These are phyloP conservation scores for Abrostola triplasia DNA, from an alignment of 2,888 invertebrate species.

Conservation along the genomic window DNA sequence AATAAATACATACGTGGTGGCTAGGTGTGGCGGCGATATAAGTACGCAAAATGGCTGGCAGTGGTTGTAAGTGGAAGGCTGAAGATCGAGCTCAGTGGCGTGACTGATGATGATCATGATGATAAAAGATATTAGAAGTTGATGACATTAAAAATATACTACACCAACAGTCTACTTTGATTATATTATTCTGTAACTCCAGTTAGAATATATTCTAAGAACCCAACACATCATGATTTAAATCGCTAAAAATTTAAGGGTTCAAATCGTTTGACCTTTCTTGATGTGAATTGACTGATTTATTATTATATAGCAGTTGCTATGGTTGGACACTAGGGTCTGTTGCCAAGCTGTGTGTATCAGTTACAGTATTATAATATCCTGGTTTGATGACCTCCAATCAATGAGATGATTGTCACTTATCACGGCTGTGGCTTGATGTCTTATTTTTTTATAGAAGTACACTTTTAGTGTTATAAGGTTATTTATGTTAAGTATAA, in stretches of 20 bases:
- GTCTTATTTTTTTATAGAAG: background rate
- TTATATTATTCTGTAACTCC: too few species aligned
- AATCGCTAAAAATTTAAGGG: constrained; percentile 2
- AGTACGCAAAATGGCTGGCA: too few species aligned
- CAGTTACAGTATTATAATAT: background rate
- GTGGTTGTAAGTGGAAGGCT: too few species aligned
- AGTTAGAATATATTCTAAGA: background rate
- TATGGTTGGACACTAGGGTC: background rate
- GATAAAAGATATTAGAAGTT: too few species aligned
- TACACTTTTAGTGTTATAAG: too few species aligned
- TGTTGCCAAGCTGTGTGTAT: background rate
- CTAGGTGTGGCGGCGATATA: too few species aligned
- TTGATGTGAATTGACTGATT: background rate
- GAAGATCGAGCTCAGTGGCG: too few species aligned
- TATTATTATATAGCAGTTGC: background rate
- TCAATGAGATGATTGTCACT: background rate
- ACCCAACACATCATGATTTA: background rate
- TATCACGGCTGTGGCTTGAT: background rate
- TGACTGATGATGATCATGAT: too few species aligned
- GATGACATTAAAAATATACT: too few species aligned
- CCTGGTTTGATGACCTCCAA: background rate
- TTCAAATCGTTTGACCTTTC: constrained; percentile 2
- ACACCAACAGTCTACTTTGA: background rate
- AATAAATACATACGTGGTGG: too few species aligned
- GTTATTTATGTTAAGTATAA: too few species aligned